phyloP scores from a whole-genome alignment of 64 coral and sea anemone genomes.

The Montipora efflorescens region DNA sequence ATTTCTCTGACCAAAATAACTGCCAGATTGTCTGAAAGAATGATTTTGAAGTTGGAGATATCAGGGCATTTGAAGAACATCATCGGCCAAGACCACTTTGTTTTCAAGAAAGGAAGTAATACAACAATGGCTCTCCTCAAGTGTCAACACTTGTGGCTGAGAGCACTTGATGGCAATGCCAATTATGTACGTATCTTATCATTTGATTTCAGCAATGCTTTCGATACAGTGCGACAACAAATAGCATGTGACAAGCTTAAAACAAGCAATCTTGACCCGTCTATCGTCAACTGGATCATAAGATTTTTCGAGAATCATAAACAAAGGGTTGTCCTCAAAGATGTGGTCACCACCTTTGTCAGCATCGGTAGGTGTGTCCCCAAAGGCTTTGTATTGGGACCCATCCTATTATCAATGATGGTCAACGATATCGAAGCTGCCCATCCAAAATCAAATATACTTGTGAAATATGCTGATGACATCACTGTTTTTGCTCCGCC shows the following conservation, averaged over 20 bases:
- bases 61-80: not conserved
- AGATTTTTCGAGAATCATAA: not conserved
- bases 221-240: constrained; percentile 1
- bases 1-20: constrained; percentile 58
- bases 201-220: constrained; percentile 30
- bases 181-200: not conserved
- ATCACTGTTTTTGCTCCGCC: not conserved
- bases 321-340: constrained; percentile 5
- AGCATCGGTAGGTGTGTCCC: not conserved
- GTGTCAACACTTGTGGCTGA: no score
- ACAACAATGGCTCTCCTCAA: not conserved
- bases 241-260: constrained; percentile 23
- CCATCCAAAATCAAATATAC: not conserved
- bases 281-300: constrained; percentile 3
- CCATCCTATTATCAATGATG: constrained; percentile 8
- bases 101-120: not conserved
- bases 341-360: not conserved
- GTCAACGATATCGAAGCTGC: not conserved
- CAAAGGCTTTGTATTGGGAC: not conserved
- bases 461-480: constrained; percentile 2
- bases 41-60: constrained; percentile 1
- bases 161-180: no score
- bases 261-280: constrained; percentile 12
- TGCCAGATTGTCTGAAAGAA: constrained; percentile 22
- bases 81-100: constrained; percentile 14